Evolutionary conservation across 23 tunicate species (phyloP).

Genomic region (Styela plicata): DNA sequence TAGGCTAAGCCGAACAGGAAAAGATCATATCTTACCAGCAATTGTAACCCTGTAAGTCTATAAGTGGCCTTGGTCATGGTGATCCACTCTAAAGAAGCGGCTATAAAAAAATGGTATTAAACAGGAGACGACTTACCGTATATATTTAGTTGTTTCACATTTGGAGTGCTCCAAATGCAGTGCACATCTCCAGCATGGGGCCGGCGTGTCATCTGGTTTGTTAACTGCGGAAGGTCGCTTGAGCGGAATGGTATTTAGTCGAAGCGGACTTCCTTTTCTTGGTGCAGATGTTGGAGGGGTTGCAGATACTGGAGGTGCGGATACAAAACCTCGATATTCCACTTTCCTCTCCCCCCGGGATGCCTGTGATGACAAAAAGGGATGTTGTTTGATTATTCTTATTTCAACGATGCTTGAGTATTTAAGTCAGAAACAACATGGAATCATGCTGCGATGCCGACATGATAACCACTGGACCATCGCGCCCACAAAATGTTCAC

Average conservation of each 20-base stretch:
- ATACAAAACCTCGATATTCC: slow-evolving; percentile 88
- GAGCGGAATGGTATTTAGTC: slow-evolving; percentile 47
- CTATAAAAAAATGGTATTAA: too few species aligned
- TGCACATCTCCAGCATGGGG: slow-evolving; percentile 91
- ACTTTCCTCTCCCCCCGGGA: slow-evolving; percentile 69
- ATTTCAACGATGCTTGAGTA: too few species aligned
- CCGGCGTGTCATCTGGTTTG: slow-evolving; percentile 41
- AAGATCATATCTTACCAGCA: too few species aligned
- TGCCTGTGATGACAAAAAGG: slow-evolving; percentile 28
- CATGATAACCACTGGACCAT: too few species aligned
- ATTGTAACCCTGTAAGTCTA: too few species aligned
- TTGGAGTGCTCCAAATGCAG: slow-evolving; percentile 73
- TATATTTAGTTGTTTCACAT: slow-evolving; percentile 87
- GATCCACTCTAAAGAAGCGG: too few species aligned
- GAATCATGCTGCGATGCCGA: too few species aligned
- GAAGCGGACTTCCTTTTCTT: slow-evolving; percentile 41
- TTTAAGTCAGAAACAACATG: too few species aligned
- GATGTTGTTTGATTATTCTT: too few species aligned
- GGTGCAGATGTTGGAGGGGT: slow-evolving; percentile 68
- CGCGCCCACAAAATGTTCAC: too few species aligned
- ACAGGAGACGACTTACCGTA: slow-evolving; percentile 63
- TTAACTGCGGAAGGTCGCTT: slow-evolving; percentile 55
- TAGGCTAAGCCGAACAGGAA: too few species aligned
- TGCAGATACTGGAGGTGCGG: slow-evolving; percentile 82
- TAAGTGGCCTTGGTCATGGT: too few species aligned